Percentiles rank a stretch among this genome's conserved stretches.
phyloP scores from a whole-genome alignment of 2,888 invertebrate species.

The Orthosia gracilis region DNA sequence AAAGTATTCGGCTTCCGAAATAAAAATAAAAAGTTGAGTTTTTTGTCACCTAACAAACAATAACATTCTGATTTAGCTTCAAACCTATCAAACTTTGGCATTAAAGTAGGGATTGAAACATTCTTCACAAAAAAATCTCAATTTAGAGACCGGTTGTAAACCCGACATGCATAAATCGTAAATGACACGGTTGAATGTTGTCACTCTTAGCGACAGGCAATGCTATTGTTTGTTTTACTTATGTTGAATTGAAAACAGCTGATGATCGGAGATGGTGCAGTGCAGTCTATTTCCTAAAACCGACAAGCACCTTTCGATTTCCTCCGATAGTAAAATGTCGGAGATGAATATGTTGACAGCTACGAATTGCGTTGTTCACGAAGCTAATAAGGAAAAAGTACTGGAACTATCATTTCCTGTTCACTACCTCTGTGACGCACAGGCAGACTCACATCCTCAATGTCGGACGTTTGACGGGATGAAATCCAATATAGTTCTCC shows the following conservation, averaged over 20 bases:
- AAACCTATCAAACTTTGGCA: too few relatives aligned
- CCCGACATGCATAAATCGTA: too few relatives aligned
- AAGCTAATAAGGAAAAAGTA: conserved; percentile 60
- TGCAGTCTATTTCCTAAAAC: neutral
- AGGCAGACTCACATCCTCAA: conserved; percentile 32
- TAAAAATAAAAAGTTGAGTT: too few relatives aligned
- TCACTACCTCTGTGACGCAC: conserved; percentile 39
- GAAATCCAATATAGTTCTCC: conserved; percentile 31
- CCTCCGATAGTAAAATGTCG: conserved; percentile 29
- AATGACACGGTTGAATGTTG: too few relatives aligned
- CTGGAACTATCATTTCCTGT: conserved; percentile 55
- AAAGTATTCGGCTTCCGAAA: too few relatives aligned
- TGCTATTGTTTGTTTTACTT: too few relatives aligned
- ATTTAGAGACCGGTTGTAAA: too few relatives aligned
- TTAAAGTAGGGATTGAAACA: too few relatives aligned
- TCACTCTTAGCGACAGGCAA: too few relatives aligned
- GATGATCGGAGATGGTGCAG: neutral
- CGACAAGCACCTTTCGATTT: conserved; percentile 34
- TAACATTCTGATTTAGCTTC: too few relatives aligned
- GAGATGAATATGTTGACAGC: conserved; percentile 51
- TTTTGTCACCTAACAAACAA: too few relatives aligned
- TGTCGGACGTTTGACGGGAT: conserved; percentile 21
- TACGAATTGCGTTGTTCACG: conserved; percentile 31
- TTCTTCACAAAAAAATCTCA: too few relatives aligned
- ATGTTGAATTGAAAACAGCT: neutral